These are phyloP conservation scores for Gymnocheta viridis DNA, from an alignment of 2,888 invertebrate genomes.

Conservation along the genomic window DNA sequence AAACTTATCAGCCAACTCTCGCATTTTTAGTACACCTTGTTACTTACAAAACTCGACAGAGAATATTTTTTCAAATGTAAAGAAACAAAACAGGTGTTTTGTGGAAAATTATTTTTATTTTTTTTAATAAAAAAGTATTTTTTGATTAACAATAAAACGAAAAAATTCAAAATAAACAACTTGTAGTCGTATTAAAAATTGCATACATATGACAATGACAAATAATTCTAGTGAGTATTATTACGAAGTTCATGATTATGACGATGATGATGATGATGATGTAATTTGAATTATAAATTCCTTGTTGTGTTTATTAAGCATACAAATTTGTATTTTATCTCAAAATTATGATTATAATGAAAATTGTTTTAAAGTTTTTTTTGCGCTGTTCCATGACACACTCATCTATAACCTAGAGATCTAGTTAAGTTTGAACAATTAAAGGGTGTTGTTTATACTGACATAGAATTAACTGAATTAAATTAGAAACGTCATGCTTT, in stretches of 20 bases:
- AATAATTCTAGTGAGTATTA: background rate
- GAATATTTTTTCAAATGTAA: constrained; percentile 9
- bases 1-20: background rate
- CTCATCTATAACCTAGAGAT: constrained; percentile 43
- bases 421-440: constrained; percentile 58
- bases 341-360: constrained; percentile 32
- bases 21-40: background rate
- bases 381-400: constrained; percentile 2
- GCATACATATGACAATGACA: constrained; percentile 18
- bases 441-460: constrained; percentile 61
- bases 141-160: background rate
- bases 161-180: background rate
- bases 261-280: constrained; percentile 54
- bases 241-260: no score
- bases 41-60: background rate
- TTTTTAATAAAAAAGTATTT: background rate
- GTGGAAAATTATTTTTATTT: background rate
- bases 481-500: constrained; percentile 36
- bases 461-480: constrained; percentile 23
- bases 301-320: constrained; percentile 37
- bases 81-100: constrained; percentile 34
- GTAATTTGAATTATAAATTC: constrained; percentile 61
- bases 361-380: background rate
- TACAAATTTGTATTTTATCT: constrained; percentile 31
- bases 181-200: background rate